These are phyloP conservation scores for Myiozetetes cayanensis DNA, from an alignment of 2,113 vertebrate genomes.

Conservation along the genomic window DNA sequence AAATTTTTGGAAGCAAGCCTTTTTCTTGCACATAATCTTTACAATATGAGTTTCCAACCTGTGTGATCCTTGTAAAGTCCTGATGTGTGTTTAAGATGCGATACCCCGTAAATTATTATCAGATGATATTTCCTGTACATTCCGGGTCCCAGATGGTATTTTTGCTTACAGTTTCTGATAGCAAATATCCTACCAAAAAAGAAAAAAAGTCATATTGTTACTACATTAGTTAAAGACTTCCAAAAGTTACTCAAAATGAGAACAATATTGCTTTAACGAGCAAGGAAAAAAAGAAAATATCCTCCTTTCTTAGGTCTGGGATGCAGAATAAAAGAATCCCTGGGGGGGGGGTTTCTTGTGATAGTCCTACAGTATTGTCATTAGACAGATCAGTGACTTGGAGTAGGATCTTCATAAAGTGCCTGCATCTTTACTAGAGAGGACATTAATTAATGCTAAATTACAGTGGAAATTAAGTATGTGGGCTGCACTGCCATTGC, in stretches of 20 bases:
- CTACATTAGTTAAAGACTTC: not conserved
- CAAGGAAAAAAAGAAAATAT: not conserved
- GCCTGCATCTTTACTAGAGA: not conserved
- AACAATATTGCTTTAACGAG: not conserved
- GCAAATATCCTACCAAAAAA: not conserved
- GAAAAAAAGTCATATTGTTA: not conserved
- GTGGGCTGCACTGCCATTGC: not conserved
- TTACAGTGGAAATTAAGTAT: slow-evolving; percentile 25
- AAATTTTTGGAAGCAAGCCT: slow-evolving; percentile 10
- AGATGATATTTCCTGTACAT: not conserved
- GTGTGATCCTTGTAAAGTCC: slow-evolving; percentile 8
- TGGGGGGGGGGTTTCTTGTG: not conserved
- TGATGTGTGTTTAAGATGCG: not conserved
- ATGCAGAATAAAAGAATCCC: not conserved
- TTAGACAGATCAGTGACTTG: not conserved
- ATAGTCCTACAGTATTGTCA: not conserved
- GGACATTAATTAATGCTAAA: slow-evolving; percentile 33
- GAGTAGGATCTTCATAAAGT: not conserved
- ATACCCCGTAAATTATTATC: slow-evolving; percentile 7
- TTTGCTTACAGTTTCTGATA: not conserved
- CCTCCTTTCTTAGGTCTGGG: not conserved
- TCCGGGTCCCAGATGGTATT: not conserved
- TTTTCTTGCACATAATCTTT: slow-evolving; percentile 27
- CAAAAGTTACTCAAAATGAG: not conserved
- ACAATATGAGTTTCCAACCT: not conserved